phyloP scores from a whole-genome alignment of 1,140 invertebrate species.

The Diprion similis region DNA sequence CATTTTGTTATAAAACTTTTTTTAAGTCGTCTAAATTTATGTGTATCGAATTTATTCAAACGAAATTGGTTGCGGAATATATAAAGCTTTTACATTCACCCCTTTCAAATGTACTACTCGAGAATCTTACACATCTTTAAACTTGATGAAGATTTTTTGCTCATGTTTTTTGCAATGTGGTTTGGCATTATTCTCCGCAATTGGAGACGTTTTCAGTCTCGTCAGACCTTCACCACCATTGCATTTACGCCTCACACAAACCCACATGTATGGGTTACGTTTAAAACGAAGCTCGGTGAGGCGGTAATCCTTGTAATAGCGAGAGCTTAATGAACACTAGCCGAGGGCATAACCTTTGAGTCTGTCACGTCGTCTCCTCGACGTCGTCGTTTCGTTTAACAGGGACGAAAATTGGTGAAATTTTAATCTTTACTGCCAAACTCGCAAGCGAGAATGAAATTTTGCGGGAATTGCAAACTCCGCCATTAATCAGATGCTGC shows the following conservation, averaged over 20 bases:
- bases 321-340: conserved; percentile 2
- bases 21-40: background rate
- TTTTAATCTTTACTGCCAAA: background rate
- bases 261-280: background rate
- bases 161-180: too few species aligned
- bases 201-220: background rate
- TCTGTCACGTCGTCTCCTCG: background rate
- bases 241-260: background rate
- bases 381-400: background rate
- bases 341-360: background rate
- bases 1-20: background rate
- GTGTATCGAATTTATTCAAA: too few species aligned
- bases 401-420: background rate
- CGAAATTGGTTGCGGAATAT: too few species aligned
- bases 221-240: background rate
- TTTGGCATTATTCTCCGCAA: background rate
- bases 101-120: too few species aligned
- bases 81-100: too few species aligned
- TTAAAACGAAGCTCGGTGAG: background rate
- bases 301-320: background rate
- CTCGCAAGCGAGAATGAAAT: background rate
- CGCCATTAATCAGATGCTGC: too few species aligned
- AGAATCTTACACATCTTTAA: too few species aligned
- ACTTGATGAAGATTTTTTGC: too few species aligned
- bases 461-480: background rate